Base-by-base conservation (phyloP, 2,797 vertebrate genomes). In the Sebastes nivosus region DNA sequence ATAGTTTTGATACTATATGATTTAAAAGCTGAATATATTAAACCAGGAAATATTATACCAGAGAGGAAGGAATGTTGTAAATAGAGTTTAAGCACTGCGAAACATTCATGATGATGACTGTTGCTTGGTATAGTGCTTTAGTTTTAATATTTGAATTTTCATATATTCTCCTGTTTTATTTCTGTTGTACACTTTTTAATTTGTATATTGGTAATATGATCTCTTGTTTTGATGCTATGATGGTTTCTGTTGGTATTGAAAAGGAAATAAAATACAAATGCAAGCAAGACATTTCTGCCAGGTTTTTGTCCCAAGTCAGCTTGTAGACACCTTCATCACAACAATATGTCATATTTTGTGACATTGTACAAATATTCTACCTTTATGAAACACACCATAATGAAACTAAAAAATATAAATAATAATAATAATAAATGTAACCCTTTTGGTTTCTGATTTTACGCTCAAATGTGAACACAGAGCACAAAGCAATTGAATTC, bases 211-310 rank as follows among this genome's bases (percentile, higher is more conserved):
- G 85, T 87, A 77, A 82, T 82, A 82, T 82, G 65, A 80, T 84
- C 84, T 95, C 91, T 91, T 91, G 95, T 95, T 95, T 93, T 80
- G 57, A 94, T 93, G 95, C 94, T 96, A 91, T 95, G 95, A 96
- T 95, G 94, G 90, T 96, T 95, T 95, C 92, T 94, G 94, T 94
- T 91, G 83, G 27, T 93, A 89, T 92, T 91, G 74, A 85, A 87
- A 96, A 82, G 32, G 12, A 89, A 94, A 92, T 93, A 93, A 94
- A 94, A 70, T 29, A 73, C 32, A 72, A 72, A 74, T 70, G 18
- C 54, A 70, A 38, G 46, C 25, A 11, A 14, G 0, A 20, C 13
- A 22, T 75, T 54, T 59, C n/a, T 72, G 24, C 2, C 10, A 29
- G n/a, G 3, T 72, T 72, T 72, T 66, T 65, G 16, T 34, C 27